phyloP scores from a whole-genome alignment of 2,888 invertebrate genomes.

The Tiphia femorata region DNA sequence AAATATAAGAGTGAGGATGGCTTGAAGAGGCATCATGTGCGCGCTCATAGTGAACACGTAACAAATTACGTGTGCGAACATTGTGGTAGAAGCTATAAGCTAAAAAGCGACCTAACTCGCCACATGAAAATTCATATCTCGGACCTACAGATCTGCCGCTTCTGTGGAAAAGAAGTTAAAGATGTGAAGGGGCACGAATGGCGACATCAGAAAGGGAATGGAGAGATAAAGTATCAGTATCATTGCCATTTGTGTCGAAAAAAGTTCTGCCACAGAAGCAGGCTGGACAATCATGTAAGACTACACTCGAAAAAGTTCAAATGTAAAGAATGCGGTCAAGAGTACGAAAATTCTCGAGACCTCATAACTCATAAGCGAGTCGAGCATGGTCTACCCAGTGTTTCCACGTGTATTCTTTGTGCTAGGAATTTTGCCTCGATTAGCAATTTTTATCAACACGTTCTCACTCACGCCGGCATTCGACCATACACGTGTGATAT shows the following conservation, averaged over 20 bases:
- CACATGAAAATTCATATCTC: conserved; percentile 42
- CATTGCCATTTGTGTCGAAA: conserved; percentile 48
- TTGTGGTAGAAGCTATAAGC: conserved; percentile 44
- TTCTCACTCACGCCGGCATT: conserved; percentile 57
- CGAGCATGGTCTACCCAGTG: conserved; percentile 40
- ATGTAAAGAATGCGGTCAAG: conserved; percentile 48
- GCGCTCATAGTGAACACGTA: conserved; percentile 34
- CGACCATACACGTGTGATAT: conserved; percentile 59
- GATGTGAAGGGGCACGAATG: conserved; percentile 54
- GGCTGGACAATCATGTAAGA: conserved; percentile 51
- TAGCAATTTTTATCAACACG: conserved; percentile 56
- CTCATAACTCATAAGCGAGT: conserved; percentile 43
- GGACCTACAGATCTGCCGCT: conserved; percentile 46
- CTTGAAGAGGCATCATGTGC: conserved; percentile 40
- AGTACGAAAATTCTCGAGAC: conserved; percentile 38
- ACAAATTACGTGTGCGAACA: conserved; percentile 43
- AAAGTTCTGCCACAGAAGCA: conserved; percentile 48
- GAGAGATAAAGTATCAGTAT: conserved; percentile 34
- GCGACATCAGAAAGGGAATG: conserved; percentile 44
- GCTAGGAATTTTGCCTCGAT: conserved; percentile 43
- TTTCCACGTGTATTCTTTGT: conserved; percentile 48
- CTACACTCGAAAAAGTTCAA: conserved; percentile 44
- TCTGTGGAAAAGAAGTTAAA: conserved; percentile 51
- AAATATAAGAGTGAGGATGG: conserved; percentile 44
- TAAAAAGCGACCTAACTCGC: conserved; percentile 44